phyloP scores from a whole-genome alignment of 2,113 vertebrate genomes.

The Rhodinocichla rosea region DNA sequence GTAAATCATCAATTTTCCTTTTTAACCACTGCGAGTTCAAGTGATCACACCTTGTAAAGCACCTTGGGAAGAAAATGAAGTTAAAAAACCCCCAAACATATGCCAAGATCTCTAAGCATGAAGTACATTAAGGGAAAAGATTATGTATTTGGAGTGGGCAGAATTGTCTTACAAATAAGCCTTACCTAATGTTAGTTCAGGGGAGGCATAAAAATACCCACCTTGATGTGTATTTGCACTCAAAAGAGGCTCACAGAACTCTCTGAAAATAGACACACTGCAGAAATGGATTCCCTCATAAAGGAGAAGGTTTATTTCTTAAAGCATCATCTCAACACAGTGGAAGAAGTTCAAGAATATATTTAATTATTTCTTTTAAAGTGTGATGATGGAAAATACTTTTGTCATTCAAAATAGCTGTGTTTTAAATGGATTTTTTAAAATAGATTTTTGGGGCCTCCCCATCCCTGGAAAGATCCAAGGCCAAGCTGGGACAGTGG shows the following conservation, averaged over 20 bases:
- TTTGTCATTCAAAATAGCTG: neutral
- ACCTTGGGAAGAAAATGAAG: neutral
- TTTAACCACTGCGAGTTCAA: neutral
- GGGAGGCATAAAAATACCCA: neutral
- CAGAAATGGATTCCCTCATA: neutral
- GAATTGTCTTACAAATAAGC: neutral
- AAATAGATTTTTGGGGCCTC: neutral
- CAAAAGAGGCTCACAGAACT: neutral
- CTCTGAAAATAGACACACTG: neutral
- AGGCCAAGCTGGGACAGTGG: neutral
- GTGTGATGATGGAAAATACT: neutral
- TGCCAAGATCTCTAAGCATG: neutral
- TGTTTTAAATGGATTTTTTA: neutral
- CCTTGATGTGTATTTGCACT: neutral
- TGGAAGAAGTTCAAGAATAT: neutral
- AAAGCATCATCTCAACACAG: neutral
- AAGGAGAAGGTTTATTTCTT: neutral
- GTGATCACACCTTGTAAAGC: neutral
- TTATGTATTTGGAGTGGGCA: neutral
- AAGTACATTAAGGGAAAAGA: neutral
- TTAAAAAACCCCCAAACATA: neutral
- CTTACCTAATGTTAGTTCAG: neutral
- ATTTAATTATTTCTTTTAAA: neutral
- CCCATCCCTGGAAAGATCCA: neutral
- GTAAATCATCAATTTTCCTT: neutral